Evolutionary conservation across 92 coral and sea anemone species (phyloP), one percentile per base, ranked within the genome.

Genomic region (Chrysogorgia sp.): DNA sequence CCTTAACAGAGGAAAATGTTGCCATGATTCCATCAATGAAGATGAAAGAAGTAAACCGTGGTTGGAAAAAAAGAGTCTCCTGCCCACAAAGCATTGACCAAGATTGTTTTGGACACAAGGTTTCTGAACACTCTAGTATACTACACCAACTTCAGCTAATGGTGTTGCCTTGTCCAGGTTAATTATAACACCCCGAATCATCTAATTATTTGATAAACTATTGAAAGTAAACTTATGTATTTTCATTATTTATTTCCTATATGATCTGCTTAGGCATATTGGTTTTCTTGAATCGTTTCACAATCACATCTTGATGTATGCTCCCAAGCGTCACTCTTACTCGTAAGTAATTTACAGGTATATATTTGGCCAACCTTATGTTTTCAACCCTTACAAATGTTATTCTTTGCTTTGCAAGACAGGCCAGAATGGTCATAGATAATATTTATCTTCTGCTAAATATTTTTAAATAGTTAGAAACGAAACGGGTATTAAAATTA

Each of bases 271-370:
- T 48, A 70, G 76, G 61, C 76, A 70, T 40, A 70, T 40, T n/a
- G 76, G 76, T 8, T 70, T 47, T 31, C 61, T 70, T 10, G 62
- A 70, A 14, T 70, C 76, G 10, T 70, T 70, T 20, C 76, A 70
- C 29, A 70, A 70, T 31, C 59, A 47, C 17, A 5, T 70, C 22
- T 50, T 48, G 62, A 70, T 70, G 59, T 70, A 70, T 70, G 50
- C 58, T 10, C 76, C 76, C 28, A 49, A 70, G 29, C 41, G 76
- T 7, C 76, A 70, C 26, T 12, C 76, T 17, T 70, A 70, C 45
- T 45, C 61, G 76, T 47, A 48, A 25, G 61, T 70, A 52, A 70
- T 47, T 21, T 47, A 0, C 14, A 2, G 4, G 6, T 14, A 12
- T 28, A 25, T 47, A 14, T 26, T n/a, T 37, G 12, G 5, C 43